phyloP scores from a whole-genome alignment of 2,113 vertebrate genomes.

The Sisor rabdophorus region DNA sequence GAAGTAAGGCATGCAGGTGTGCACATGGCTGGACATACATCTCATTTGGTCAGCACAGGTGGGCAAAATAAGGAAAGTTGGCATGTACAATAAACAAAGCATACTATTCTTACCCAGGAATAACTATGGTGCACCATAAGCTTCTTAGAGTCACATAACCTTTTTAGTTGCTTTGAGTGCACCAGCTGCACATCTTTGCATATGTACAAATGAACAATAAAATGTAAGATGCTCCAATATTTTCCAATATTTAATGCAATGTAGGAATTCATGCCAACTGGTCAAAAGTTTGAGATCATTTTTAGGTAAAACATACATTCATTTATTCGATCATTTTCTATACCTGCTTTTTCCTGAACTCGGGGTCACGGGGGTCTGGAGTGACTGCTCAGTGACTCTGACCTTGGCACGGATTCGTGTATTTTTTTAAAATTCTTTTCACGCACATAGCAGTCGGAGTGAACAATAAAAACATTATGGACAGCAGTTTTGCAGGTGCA shows the following conservation, averaged over 20 bases:
- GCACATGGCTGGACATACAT: slow-evolving; percentile 1
- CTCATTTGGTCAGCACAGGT: slow-evolving; percentile 21
- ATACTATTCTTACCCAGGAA: slow-evolving; percentile 65
- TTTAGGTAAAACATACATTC: background rate
- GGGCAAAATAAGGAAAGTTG: background rate
- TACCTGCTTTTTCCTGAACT: too few species aligned
- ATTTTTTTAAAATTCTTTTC: background rate
- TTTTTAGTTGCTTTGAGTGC: slow-evolving; percentile 64
- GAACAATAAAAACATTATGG: background rate
- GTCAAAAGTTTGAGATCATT: background rate
- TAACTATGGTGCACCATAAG: slow-evolving; percentile 62
- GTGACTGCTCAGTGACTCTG: background rate
- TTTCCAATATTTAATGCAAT: background rate
- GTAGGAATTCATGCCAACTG: background rate
- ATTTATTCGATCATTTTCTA: too few species aligned
- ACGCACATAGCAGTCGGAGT: background rate
- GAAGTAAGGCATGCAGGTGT: slow-evolving; percentile 1
- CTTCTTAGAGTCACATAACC: slow-evolving; percentile 70
- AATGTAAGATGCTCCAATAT: background rate
- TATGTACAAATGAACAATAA: slow-evolving; percentile 53
- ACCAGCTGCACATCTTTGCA: slow-evolving; percentile 71
- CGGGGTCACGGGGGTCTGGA: too few species aligned
- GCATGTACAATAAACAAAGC: background rate
- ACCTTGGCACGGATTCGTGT: background rate
- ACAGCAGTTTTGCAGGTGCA: background rate